phyloP scores from a whole-genome alignment of 2,797 vertebrate species.

The Hippopotamyrus pictus region DNA sequence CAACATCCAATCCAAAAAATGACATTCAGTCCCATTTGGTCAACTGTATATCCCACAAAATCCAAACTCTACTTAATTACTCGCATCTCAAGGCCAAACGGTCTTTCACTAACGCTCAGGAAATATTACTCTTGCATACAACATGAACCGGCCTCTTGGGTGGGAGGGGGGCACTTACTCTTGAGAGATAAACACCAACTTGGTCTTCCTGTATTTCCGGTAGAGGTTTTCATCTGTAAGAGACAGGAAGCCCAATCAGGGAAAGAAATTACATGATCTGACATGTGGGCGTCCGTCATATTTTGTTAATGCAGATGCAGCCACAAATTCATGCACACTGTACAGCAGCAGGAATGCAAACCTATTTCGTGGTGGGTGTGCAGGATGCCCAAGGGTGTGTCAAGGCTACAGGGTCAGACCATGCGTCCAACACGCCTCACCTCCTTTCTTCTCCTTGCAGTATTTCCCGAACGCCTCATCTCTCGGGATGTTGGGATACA shows the following conservation, averaged over 20 bases:
- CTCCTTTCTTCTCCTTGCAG: conserved; percentile 62
- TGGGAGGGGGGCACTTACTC: conserved; percentile 54
- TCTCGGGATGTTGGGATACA: conserved; percentile 75
- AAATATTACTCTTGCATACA: not conserved
- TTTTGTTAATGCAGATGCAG: not conserved
- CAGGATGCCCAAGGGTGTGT: not conserved
- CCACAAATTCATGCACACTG: not conserved
- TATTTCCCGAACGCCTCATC: conserved; percentile 79
- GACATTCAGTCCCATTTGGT: not conserved
- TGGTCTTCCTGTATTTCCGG: conserved; percentile 66
- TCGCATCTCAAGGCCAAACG: not conserved
- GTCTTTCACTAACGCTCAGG: not conserved
- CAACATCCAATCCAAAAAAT: not conserved
- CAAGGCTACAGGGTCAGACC: not conserved
- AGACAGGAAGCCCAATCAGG: not conserved
- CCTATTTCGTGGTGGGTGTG: not conserved
- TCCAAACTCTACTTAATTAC: not conserved
- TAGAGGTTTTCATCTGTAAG: conserved; percentile 57
- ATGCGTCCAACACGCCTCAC: conserved; percentile 35
- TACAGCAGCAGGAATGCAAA: not conserved
- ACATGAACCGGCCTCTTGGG: not conserved
- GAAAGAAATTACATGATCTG: not conserved
- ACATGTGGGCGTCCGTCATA: not conserved
- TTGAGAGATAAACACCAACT: conserved; percentile 64
- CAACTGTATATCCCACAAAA: not conserved